Percentiles rank a stretch among this genome's conserved stretches.
These are phyloP conservation scores for Smithornis capensis DNA, from an alignment of 2,113 vertebrate species.

Conservation along the genomic window DNA sequence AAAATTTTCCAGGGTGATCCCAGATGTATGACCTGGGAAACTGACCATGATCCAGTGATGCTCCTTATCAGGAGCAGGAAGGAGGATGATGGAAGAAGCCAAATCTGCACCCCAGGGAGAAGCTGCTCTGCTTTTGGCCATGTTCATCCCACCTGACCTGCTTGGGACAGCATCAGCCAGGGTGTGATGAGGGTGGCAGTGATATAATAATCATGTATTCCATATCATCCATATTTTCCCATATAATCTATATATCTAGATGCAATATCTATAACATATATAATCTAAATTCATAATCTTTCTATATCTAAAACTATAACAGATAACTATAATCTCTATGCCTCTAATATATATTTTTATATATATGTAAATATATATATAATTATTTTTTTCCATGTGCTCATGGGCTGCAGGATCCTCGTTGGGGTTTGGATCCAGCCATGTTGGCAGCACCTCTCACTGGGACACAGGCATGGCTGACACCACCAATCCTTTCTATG, in stretches of 20 bases:
- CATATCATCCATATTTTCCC: not conserved
- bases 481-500: accelerated
- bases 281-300: too few species aligned
- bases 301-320: too few species aligned
- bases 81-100: not conserved
- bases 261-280: too few species aligned
- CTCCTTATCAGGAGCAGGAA: not conserved
- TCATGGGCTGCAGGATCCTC: not conserved
- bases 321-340: too few species aligned
- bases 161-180: too few species aligned
- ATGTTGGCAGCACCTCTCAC: accelerated
- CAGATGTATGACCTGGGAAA: accelerated
- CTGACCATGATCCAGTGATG: accelerated
- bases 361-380: too few species aligned
- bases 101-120: not conserved
- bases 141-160: not conserved
- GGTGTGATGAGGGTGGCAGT: not conserved
- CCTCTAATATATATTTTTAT: too few species aligned
- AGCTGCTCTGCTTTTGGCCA: not conserved
- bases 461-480: not conserved
- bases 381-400: not conserved
- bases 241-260: too few species aligned
- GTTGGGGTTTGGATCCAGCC: not conserved
- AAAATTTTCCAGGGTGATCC: not conserved
- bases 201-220: too few species aligned